A percentile compares a stretch with the other conserved stretches of the same genome.
phyloP scores from a whole-genome alignment of 2,113 vertebrate genomes.

The Sorex araneus region DNA sequence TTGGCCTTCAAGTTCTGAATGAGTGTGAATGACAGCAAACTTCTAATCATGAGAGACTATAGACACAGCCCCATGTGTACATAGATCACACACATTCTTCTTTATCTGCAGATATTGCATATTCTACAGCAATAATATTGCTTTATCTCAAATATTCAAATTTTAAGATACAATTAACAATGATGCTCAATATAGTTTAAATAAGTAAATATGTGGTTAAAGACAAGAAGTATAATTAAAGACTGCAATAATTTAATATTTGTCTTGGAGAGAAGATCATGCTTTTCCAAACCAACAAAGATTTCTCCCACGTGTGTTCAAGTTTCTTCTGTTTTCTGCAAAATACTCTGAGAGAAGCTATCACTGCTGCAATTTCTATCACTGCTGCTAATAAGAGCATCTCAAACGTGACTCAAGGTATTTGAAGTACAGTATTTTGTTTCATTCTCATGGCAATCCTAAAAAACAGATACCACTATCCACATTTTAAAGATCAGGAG shows the following conservation, averaged over 20 bases:
- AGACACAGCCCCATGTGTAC: too few relatives aligned
- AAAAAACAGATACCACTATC: background rate
- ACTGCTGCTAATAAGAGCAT: rapidly evolving
- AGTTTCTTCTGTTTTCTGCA: background rate
- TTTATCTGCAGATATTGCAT: background rate
- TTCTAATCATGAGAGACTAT: too few relatives aligned
- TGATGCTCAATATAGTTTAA: background rate
- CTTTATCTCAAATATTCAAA: background rate
- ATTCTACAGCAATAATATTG: background rate
- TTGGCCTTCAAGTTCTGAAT: too few relatives aligned
- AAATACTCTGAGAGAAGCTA: background rate
- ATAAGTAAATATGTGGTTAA: background rate
- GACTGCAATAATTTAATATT: background rate
- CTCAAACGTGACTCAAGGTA: background rate
- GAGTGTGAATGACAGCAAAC: too few relatives aligned
- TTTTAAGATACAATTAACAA: constrained; percentile 13
- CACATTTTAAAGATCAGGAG: background rate
- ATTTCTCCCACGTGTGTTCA: background rate
- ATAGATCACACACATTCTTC: too few relatives aligned
- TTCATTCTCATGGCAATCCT: background rate
- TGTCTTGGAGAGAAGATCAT: constrained; percentile 10
- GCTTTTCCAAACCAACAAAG: background rate
- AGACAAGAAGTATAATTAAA: background rate
- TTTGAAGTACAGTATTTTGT: background rate
- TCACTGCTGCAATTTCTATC: background rate